These are phyloP conservation scores for Malthinus seriepunctatus DNA, from an alignment of 2,888 invertebrate genomes.

Conservation along the genomic window DNA sequence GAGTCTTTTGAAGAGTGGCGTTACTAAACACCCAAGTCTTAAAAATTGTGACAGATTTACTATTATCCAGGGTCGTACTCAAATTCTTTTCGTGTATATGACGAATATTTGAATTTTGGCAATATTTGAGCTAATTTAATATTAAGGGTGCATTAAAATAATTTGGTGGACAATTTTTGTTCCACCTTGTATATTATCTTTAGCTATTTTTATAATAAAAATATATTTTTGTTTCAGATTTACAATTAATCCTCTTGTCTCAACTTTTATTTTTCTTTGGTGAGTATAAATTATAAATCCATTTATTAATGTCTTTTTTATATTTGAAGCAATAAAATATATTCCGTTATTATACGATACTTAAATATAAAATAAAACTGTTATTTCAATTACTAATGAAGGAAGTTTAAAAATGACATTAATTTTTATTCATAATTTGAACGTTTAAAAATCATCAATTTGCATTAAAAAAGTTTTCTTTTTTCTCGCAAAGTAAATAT, in stretches of 20 bases:
- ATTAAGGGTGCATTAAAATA: no score
- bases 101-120: no score
- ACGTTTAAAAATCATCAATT: neutral
- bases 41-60: no score
- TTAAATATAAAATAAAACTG: neutral
- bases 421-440: neutral
- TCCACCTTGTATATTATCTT: no score
- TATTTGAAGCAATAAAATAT: neutral
- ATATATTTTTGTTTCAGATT: neutral
- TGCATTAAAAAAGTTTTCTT: neutral
- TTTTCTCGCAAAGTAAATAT: neutral
- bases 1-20: no score
- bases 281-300: neutral
- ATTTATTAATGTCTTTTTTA: constrained; percentile 4
- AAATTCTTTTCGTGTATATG: no score
- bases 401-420: neutral
- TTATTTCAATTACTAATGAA: constrained; percentile 2
- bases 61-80: no score
- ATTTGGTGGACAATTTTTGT: no score
- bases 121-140: no score
- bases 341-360: neutral
- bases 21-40: no score
- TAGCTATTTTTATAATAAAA: no score
- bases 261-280: neutral
- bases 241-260: neutral